phyloP scores from a whole-genome alignment of 2,113 vertebrate genomes.

The Strix aluco region DNA sequence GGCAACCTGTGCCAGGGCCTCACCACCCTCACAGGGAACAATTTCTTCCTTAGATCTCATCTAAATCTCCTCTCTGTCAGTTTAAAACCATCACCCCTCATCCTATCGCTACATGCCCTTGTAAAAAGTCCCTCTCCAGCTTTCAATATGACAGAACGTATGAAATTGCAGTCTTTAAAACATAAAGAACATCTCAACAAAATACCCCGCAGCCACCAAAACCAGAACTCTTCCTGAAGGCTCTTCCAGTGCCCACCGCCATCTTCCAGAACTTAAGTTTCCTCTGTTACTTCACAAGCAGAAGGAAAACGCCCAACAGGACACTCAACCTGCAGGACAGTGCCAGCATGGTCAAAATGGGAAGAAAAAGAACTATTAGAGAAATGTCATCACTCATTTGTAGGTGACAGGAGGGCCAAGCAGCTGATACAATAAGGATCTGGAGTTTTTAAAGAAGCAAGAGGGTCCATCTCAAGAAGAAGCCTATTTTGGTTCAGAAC shows the following conservation, averaged over 20 bases:
- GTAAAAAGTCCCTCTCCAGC: no score
- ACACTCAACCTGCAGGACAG: neutral
- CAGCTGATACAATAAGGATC: no score
- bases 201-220: fast-evolving
- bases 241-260: no score
- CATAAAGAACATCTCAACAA: fast-evolving
- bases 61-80: no score
- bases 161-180: neutral
- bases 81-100: no score
- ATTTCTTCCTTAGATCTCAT: no score
- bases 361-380: neutral
- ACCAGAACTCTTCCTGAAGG: neutral
- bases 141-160: neutral
- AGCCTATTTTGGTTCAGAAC: neutral
- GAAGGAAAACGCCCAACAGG: neutral
- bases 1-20: no score
- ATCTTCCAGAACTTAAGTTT: neutral
- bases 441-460: neutral
- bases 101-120: no score
- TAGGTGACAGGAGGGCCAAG: neutral
- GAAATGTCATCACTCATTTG: neutral
- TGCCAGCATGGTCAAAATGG: neutral
- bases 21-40: no score
- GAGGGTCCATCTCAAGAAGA: neutral
- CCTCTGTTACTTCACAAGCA: no score